These are phyloP conservation scores for Drosophila ercepeae DNA, from an alignment of 1,140 invertebrate genomes.

Conservation along the genomic window DNA sequence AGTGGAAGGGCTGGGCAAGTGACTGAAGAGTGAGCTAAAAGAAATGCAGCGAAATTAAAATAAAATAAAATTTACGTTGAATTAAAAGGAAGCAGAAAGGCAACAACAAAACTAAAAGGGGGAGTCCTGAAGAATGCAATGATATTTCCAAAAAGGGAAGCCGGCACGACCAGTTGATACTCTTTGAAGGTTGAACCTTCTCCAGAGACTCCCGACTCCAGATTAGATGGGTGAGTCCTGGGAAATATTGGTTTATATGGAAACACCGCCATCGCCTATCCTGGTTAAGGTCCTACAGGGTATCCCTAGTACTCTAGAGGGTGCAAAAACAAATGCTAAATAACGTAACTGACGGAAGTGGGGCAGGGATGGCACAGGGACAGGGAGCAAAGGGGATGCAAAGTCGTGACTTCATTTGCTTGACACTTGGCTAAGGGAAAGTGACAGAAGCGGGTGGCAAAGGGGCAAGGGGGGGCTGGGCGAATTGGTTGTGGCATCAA, in stretches of 20 bases:
- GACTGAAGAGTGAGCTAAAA: slow-evolving; percentile 55
- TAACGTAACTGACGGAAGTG: slow-evolving; percentile 42
- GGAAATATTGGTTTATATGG: no score
- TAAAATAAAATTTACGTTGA: slow-evolving; percentile 82
- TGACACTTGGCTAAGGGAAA: slow-evolving; percentile 62
- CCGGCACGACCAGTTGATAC: not conserved
- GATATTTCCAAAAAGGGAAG: not conserved
- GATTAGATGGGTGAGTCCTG: no score
- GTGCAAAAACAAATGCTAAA: slow-evolving; percentile 31
- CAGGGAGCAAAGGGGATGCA: slow-evolving; percentile 8
- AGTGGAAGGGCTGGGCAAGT: not conserved
- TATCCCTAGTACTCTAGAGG: slow-evolving; percentile 19
- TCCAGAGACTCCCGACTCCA: no score
- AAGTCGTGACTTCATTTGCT: slow-evolving; percentile 82
- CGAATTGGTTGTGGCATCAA: slow-evolving; percentile 47
- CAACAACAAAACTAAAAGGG: slow-evolving; percentile 38
- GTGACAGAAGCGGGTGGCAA: slow-evolving; percentile 31
- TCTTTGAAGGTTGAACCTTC: no score
- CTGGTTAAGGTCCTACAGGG: slow-evolving; percentile 13
- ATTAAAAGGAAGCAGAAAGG: slow-evolving; percentile 69
- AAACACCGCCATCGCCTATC: no score
- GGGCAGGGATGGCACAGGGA: not conserved
- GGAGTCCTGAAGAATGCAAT: slow-evolving; percentile 13
- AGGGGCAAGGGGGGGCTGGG: slow-evolving; percentile 23
- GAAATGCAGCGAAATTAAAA: slow-evolving; percentile 80